Base-by-base conservation (phyloP, 2,888 invertebrate species). In the Cantharis rustica region DNA sequence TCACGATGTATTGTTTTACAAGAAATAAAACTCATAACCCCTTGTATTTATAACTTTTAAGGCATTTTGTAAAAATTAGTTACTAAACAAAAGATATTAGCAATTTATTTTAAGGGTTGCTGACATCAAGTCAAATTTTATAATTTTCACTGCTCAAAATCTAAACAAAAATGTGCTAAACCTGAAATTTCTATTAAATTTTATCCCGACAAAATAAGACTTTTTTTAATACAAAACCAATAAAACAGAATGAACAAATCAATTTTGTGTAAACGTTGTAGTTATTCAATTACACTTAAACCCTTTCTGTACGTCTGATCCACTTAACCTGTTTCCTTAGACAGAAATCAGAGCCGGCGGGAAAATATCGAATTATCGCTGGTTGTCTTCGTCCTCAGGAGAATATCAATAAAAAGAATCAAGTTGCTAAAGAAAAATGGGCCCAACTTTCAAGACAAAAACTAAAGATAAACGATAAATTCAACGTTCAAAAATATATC, bases 1-100 rank as follows among this genome's bases (percentile, higher is more conserved):
- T 83, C 84, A 84, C 83, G 84, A 84, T 83, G 84, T 83, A 84
- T 84, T 83, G 83, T 84, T 84, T 84, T 83, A 81, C 66, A 70
- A 17, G 64, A 66, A 66, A 66, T 20, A 20, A 16, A 23, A 66
- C 64, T 23, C 64, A 20, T 23, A 66, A 63, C 63, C 63, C 63
- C 63, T 63, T 63, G 17, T 47, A n/a, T 47, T 47, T 47, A 47
- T 47, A 47, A 47, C 47, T 17, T 63, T 63, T 63, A 20, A 63
- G 64, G 23, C 64, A 66, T 20, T 66, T 66, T 66, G n/a, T 7
- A 66, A 17, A 66, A 66, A 66, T 66, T 66, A 66, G 23, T 47
- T 47, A n/a, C 47, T n/a, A 47, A 47, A 47, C 47, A 47, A 47
- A 47, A 47, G 47, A 47, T 47, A 47, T 47, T 47, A 47, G 47